These are phyloP conservation scores for Macrotus californicus DNA, from an alignment of 2,113 vertebrate genomes.

Conservation along the genomic window DNA sequence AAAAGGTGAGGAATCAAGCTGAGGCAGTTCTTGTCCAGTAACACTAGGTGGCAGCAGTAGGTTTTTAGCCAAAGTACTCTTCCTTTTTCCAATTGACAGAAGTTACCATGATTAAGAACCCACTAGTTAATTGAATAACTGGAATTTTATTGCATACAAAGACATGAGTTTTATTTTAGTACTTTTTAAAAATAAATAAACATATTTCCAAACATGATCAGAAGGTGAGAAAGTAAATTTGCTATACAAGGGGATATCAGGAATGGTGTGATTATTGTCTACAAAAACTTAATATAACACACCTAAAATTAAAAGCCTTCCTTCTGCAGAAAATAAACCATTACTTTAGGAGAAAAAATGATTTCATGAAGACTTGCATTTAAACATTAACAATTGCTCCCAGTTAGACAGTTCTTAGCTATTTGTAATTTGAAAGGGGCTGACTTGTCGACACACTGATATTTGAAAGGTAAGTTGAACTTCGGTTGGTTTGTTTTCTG, in stretches of 20 bases:
- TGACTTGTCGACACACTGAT: background rate
- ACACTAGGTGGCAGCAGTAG: slow-evolving; percentile 82
- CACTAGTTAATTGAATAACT: background rate
- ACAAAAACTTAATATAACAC: background rate
- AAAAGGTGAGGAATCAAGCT: background rate
- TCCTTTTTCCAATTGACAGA: slow-evolving; percentile 48
- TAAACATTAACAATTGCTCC: background rate
- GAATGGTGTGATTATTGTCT: background rate
- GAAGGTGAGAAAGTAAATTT: background rate
- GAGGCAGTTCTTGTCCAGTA: slow-evolving; percentile 48
- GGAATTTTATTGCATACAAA: background rate
- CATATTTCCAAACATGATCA: background rate
- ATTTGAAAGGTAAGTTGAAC: slow-evolving; percentile 37
- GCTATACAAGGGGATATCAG: background rate
- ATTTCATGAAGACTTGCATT: background rate
- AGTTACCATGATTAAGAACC: slow-evolving; percentile 47
- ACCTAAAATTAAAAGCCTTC: background rate
- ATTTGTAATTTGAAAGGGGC: slow-evolving; percentile 20
- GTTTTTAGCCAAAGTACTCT: slow-evolving; percentile 71
- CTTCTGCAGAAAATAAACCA: background rate
- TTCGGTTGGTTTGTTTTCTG: slow-evolving; percentile 57
- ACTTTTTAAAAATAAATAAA: background rate
- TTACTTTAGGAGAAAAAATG: background rate
- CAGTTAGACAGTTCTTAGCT: background rate
- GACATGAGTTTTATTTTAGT: background rate